Percentiles rank a stretch among this genome's conserved stretches.
Evolutionary conservation across 2,797 vertebrate genomes (phyloP).

Genomic region (Aselliscus stoliczkanus): DNA sequence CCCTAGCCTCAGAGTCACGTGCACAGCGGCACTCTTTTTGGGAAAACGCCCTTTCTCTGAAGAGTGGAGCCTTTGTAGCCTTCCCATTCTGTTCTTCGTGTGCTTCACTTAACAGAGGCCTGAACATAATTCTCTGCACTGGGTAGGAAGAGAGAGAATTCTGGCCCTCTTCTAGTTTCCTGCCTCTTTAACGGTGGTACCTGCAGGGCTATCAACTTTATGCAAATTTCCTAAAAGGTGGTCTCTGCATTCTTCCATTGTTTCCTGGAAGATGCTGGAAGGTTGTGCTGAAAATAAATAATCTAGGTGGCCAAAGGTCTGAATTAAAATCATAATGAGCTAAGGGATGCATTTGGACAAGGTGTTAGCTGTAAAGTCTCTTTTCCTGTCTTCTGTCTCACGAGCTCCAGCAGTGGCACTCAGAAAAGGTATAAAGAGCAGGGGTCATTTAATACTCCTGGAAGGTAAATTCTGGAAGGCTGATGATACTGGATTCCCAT

Average conservation of each 20-base stretch:
- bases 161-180: neutral
- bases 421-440: neutral
- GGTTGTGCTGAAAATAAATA: neutral
- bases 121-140: neutral
- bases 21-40: neutral
- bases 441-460: neutral
- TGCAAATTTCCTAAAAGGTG: neutral
- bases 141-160: neutral
- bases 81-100: neutral
- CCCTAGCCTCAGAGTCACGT: neutral
- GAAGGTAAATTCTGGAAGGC: neutral
- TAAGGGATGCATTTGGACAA: neutral
- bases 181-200: neutral
- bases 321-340: conserved; percentile 14
- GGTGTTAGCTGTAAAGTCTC: neutral
- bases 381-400: neutral
- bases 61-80: neutral
- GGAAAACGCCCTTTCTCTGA: conserved; percentile 7
- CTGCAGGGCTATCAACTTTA: neutral
- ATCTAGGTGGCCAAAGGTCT: neutral
- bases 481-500: neutral
- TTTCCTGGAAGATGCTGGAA: neutral
- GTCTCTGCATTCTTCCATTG: neutral
- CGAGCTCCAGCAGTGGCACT: neutral
- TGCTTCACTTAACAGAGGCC: neutral